Evolutionary conservation across 1,140 invertebrate genomes (phyloP).

Genomic region (Dendrolimus punctatus): DNA sequence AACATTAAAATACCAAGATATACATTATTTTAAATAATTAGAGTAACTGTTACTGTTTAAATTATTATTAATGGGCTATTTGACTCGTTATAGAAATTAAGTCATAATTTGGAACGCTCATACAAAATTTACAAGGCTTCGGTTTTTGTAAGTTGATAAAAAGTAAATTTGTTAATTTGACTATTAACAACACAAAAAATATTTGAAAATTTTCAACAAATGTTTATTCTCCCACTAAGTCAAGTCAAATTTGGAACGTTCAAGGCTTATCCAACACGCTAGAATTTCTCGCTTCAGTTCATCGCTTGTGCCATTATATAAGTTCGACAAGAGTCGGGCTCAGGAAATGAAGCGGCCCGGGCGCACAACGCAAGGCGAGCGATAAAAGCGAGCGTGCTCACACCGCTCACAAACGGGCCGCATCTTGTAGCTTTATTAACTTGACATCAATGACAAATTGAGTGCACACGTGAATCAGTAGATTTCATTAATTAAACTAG

Average conservation of each 20-base stretch:
- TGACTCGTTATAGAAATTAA: no score
- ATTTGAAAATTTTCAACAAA: no score
- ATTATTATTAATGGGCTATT: no score
- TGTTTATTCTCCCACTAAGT: not conserved
- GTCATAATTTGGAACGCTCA: no score
- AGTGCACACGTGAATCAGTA: not conserved
- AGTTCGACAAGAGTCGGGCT: slow-evolving; percentile 59
- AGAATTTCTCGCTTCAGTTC: slow-evolving; percentile 10
- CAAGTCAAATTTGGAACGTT: not conserved
- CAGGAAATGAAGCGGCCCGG: slow-evolving; percentile 60
- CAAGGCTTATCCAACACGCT: not conserved
- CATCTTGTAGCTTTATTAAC: slow-evolving; percentile 56
- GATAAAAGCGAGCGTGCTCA: slow-evolving; percentile 31
- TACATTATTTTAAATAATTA: no score
- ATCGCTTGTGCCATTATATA: slow-evolving; percentile 11
- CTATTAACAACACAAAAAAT: no score
- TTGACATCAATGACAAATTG: slow-evolving; percentile 47
- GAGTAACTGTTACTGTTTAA: no score
- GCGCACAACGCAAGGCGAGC: slow-evolving; percentile 18
- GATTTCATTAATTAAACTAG: no score
- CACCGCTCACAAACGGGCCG: slow-evolving; percentile 43
- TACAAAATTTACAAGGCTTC: no score
- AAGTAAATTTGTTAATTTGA: no score
- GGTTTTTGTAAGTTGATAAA: no score
- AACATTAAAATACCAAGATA: no score